Evolutionary conservation across 2,888 invertebrate genomes (phyloP).

Genomic region (Itoplectis maculator): DNA sequence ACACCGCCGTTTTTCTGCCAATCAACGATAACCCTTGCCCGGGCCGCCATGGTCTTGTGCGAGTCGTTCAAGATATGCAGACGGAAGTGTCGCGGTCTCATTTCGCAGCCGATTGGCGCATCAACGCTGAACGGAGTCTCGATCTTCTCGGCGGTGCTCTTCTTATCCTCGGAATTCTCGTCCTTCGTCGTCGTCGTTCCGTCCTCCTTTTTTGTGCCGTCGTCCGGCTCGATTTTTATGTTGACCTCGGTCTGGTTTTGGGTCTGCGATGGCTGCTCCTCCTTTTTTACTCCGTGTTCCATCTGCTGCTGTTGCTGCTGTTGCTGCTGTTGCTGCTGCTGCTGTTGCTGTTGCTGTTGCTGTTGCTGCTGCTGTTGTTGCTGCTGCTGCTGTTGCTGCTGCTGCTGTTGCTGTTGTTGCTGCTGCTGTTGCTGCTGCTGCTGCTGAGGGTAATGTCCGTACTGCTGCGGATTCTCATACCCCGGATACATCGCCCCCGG

Average conservation of each 20-base stretch:
- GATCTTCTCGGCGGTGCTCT: slow-evolving; percentile 75
- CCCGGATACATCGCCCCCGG: slow-evolving; percentile 73
- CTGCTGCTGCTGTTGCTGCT: too few relatives aligned
- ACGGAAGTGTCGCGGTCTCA: slow-evolving; percentile 92
- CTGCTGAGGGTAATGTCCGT: slow-evolving; percentile 64
- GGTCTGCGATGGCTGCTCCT: slow-evolving; percentile 67
- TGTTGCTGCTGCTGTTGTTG: too few relatives aligned
- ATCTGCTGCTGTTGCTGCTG: too few relatives aligned
- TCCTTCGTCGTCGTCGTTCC: slow-evolving; percentile 68
- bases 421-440: too few relatives aligned
- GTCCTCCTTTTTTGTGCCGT: slow-evolving; percentile 73
- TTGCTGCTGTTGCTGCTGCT: too few relatives aligned
- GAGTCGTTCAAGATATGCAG: slow-evolving; percentile 97
- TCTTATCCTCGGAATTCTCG: slow-evolving; percentile 75
- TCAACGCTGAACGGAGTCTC: slow-evolving; percentile 81
- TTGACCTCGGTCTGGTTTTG: slow-evolving; percentile 71
- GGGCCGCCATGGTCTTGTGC: slow-evolving; percentile 94
- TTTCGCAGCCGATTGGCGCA: slow-evolving; percentile 78
- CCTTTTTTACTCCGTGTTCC: slow-evolving; percentile 76
- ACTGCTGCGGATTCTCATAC: slow-evolving; percentile 66
- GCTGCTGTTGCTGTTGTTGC: too few relatives aligned
- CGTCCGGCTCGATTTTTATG: slow-evolving; percentile 77
- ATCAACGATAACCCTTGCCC: slow-evolving; percentile 94
- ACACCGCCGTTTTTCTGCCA: slow-evolving; percentile 97
- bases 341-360: too few relatives aligned